phyloP scores from a whole-genome alignment of 1,140 invertebrate species.

The Daktulosphaira vitifoliae region DNA sequence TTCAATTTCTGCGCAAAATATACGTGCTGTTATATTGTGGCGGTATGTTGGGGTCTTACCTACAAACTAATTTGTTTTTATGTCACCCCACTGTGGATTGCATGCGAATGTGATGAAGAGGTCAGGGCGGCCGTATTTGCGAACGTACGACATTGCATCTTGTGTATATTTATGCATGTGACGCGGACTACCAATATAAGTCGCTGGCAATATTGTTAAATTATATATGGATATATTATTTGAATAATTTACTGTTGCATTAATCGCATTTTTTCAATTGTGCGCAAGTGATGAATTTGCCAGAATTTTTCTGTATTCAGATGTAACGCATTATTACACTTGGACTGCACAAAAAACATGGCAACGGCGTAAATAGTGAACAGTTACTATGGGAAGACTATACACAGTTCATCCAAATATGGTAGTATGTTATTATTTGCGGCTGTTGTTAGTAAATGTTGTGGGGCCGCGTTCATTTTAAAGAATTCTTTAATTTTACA shows the following conservation, averaged over 20 bases:
- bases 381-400: constrained; percentile 38
- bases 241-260: no score
- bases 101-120: constrained; percentile 45
- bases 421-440: constrained; percentile 41
- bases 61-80: constrained; percentile 37
- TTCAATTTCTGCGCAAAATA: constrained; percentile 33
- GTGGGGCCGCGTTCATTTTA: constrained; percentile 44
- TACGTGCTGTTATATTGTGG: constrained; percentile 32
- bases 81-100: constrained; percentile 48
- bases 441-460: constrained; percentile 44
- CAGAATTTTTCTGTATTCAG: no score
- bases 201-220: no score
- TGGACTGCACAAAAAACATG: no score
- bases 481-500: constrained; percentile 40
- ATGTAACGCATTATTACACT: no score
- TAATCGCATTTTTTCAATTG: constrained; percentile 45
- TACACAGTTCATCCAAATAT: constrained; percentile 43
- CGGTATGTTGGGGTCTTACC: constrained; percentile 38
- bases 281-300: no score
- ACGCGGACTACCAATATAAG: no score
- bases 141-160: constrained; percentile 48
- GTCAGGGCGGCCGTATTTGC: constrained; percentile 43
- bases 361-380: constrained; percentile 35
- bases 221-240: no score
- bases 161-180: constrained; percentile 46